A percentile compares a stretch with the other conserved stretches of the same genome.
Conservation (phyloP, 2,888 invertebrate species). For the Acrobasis repandana region DNA sequence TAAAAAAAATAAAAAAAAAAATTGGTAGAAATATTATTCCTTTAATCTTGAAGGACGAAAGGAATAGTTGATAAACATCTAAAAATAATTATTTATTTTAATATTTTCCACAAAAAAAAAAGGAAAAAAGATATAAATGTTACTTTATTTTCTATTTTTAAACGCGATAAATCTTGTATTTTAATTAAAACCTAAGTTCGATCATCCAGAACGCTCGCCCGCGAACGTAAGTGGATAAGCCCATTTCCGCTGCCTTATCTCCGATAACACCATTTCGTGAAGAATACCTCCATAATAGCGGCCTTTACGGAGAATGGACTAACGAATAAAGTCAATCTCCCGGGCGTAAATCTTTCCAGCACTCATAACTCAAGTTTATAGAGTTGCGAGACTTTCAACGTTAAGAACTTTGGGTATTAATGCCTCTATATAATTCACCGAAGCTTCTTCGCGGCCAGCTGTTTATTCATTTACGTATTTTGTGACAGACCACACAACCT, state of each 20-base stretch:
- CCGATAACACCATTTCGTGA: constrained; percentile 63
- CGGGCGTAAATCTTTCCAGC: constrained; percentile 68
- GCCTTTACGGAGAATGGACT: constrained; percentile 64
- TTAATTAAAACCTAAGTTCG: constrained; percentile 29
- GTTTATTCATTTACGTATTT: neutral
- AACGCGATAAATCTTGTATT: neutral
- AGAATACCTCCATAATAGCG: constrained; percentile 68
- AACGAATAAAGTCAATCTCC: constrained; percentile 74
- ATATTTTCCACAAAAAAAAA: no score
- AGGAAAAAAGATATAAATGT: no score
- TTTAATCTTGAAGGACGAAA: no score
- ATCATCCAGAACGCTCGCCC: constrained; percentile 3
- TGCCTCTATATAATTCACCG: constrained; percentile 23
- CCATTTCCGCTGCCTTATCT: constrained; percentile 57
- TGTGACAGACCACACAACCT: neutral
- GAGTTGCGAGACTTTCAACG: constrained; percentile 67
- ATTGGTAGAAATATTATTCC: no score
- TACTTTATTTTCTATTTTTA: no score
- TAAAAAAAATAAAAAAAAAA: no score
- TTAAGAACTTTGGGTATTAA: constrained; percentile 33
- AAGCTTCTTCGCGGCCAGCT: constrained; percentile 9
- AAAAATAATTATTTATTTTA: no score
- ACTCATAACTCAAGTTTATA: constrained; percentile 75
- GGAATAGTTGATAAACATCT: no score
- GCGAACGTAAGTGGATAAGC: constrained; percentile 51